Base-by-base conservation (phyloP, 92 coral and sea anemone species). In the Phenganax subtilis region DNA sequence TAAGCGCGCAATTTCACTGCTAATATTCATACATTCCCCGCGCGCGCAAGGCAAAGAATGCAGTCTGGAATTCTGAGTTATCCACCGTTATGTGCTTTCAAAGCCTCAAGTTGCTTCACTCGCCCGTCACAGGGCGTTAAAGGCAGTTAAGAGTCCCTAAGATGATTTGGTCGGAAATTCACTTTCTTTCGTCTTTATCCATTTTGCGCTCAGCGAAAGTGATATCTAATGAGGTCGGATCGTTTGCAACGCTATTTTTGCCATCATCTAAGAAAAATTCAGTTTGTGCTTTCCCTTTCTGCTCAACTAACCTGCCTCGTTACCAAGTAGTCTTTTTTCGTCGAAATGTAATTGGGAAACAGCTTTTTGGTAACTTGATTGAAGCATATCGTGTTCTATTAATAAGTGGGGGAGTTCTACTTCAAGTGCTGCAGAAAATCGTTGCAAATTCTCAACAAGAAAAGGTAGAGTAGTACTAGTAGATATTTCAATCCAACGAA, bases 371-470 rank as follows among this genome's bases (percentile, higher is more conserved):
- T 92, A 96, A n/a, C 88, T 75, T 53, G 91, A 84, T 66, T 96
- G 99, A n/a, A 96, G 52, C 12, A 68, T 84, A 72, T 90, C 96
- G 29, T 96, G 99, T 52, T 92, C 97, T 55, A 69, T 81, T 72
- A 96, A 57, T 14, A 92, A 72, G 11, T 74, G 86, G 9, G 87
- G 82, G 60, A 96, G 88, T 28, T 91, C 93, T 70, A 91, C 58
- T 12, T 97, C 99, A 60, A 96, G 82, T 14, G 90, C 66, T 69
- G 92, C 91, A 12, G 99, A 92, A 81, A 89, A 96, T 25, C 99
- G 91, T 80, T 79, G 84, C 29, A 92, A 75, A 77, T 92, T 92
- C 75, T 92, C 99, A 54, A 86, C 85, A 8, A 92, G 84, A 86
- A 85, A 89, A 3, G 99, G 99, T 55, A 96, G 86, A 51, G 92